Evolutionary conservation across 2,113 vertebrate genomes (phyloP).

Genomic region (Neodontobutis hainanensis): DNA sequence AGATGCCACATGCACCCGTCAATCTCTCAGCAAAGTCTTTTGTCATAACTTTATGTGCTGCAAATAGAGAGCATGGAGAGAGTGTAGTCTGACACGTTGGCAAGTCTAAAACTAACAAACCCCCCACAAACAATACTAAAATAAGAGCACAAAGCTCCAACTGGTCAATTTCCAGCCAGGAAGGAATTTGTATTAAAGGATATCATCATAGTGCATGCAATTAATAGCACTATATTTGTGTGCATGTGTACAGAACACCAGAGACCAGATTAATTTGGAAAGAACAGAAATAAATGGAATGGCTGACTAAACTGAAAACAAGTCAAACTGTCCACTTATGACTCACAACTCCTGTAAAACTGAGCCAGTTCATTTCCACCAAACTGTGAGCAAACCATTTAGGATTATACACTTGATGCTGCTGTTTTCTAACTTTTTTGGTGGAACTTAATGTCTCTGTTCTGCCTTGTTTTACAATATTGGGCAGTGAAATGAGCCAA

Average conservation of each 20-base stretch:
- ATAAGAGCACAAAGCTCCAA: background rate
- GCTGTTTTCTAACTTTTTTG: no score
- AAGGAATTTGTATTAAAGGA: background rate
- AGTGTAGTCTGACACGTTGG: slow-evolving; percentile 25
- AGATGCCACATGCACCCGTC: slow-evolving; percentile 35
- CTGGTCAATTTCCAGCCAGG: background rate
- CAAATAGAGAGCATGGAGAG: slow-evolving; percentile 47
- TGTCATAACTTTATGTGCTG: slow-evolving; percentile 42
- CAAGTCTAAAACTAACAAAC: slow-evolving; percentile 13
- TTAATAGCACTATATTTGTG: no score
- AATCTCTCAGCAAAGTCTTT: slow-evolving; percentile 36
- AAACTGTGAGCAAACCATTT: slow-evolving; percentile 13
- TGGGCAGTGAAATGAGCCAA: slow-evolving; percentile 22
- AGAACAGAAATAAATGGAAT: no score
- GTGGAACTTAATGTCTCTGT: no score
- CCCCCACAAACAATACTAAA: slow-evolving; percentile 12
- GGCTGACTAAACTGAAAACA: no score
- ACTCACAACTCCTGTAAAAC: background rate
- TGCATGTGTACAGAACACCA: no score
- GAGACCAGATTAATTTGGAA: no score
- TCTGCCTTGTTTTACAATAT: slow-evolving; percentile 45
- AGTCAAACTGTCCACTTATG: no score
- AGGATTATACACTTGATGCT: slow-evolving; percentile 13
- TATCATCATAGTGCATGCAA: no score
- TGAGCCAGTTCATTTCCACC: slow-evolving; percentile 8